These are phyloP conservation scores for Chitala chitala DNA, from an alignment of 2,113 vertebrate genomes.

Conservation along the genomic window DNA sequence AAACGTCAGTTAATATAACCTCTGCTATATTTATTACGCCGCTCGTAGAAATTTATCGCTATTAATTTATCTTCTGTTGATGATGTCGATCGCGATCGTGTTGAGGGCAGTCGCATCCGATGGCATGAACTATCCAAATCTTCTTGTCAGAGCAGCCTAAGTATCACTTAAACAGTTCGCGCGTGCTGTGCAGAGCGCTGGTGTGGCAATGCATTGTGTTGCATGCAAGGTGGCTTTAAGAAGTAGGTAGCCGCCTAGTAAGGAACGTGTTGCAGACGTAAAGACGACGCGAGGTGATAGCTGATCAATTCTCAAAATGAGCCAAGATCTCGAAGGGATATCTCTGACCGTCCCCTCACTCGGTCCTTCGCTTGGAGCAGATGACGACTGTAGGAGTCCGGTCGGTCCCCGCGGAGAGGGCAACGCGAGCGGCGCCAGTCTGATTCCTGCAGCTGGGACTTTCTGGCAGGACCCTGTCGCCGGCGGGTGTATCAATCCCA, in stretches of 20 bases:
- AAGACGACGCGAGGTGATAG: constrained; percentile 27
- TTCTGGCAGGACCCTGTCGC: constrained; percentile 62
- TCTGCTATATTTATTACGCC: background rate
- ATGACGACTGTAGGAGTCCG: background rate
- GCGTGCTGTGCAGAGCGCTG: background rate
- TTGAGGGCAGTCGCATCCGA: background rate
- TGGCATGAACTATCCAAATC: background rate
- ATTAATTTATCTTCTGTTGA: background rate
- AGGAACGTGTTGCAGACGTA: constrained; percentile 35
- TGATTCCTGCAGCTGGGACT: constrained; percentile 58
- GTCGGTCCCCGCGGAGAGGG: constrained; percentile 5
- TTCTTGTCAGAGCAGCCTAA: background rate
- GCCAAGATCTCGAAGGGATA: constrained; percentile 53
- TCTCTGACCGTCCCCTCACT: constrained; percentile 54
- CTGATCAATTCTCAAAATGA: constrained; percentile 43
- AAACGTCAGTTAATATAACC: background rate
- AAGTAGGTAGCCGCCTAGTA: constrained; percentile 7
- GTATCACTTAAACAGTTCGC: background rate
- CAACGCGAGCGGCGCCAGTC: background rate
- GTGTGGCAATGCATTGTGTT: constrained; percentile 14
- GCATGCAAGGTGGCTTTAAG: constrained; percentile 1
- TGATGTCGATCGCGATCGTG: background rate
- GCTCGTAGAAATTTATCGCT: background rate
- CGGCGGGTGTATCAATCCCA: constrained; percentile 30
- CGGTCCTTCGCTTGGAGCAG: constrained; percentile 18